Evolutionary conservation across 2,888 invertebrate genomes (phyloP), one percentile per base, ranked within the genome.

Genomic region (Campoletis raptor): DNA sequence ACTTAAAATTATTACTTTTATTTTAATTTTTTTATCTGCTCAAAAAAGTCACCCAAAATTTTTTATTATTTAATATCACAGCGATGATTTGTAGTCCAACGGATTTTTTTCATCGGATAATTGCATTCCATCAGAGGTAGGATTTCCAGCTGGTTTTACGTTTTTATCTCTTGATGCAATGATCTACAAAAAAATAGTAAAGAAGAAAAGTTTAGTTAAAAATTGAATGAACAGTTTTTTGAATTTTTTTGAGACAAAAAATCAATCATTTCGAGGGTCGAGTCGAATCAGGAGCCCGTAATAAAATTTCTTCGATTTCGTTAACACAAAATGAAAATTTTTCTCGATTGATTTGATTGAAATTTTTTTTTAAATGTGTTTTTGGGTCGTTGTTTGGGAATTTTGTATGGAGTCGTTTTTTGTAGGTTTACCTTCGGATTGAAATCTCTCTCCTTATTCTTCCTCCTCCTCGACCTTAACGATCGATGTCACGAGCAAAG

Each of bases 81-180:
- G 92, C 85, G 91, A 90, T 81, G 93, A 92, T 90, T 93, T 94
- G 69, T 94, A 93, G 80, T 94, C 94, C 77, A 92, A 90, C 67
- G 93, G 93, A 86, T 94, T 94, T 89, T 94, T 83, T 94, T 94
- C 89, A 94, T 94, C 36, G 93, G 91, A 90, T 92, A 93, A 90
- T 91, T 93, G 90, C 94, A 94, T 88, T 94, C 94, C 94, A 94
- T 94, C 89, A 98, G 95, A 30, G 2, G 98, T 98, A 18, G 98
- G 98, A 95, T 98, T 98, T 36, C 98, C 97, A 0, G 98, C 98
- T 0, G 98, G 98, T 90, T 98, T 98, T 92, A 98, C 98, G 93
- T 97, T 97, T 93, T 97, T 97, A 0, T 98, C 98, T 18, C 98
- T 96, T 0, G 98, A 97, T 0, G 98, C 97, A 86, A 98, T 97